Percentiles rank a stretch among this genome's conserved stretches.
phyloP scores from a whole-genome alignment of 2,113 vertebrate genomes.

The Callocephalon fimbriatum region DNA sequence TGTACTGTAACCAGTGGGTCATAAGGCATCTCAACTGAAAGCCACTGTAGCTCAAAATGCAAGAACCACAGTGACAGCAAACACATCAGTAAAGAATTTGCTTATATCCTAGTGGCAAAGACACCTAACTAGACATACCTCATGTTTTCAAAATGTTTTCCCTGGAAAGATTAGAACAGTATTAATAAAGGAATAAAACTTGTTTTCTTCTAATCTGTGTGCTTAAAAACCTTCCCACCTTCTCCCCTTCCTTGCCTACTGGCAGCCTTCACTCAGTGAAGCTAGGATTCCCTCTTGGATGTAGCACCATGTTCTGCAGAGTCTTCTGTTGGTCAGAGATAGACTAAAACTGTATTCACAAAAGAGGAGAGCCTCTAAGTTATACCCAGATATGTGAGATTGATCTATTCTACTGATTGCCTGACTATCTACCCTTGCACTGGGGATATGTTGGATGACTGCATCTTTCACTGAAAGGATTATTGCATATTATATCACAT shows the following conservation, averaged over 20 bases:
- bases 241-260: not conserved
- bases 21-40: not conserved
- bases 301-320: not conserved
- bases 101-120: not conserved
- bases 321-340: not conserved
- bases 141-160: not conserved
- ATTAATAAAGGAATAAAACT: not conserved
- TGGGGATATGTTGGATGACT: not conserved
- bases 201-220: not conserved
- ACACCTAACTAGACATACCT: not conserved
- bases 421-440: not conserved
- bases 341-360: not conserved
- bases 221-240: not conserved
- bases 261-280: not conserved
- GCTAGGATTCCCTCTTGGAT: not conserved
- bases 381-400: not conserved
- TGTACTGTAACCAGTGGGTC: not conserved
- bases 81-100: not conserved
- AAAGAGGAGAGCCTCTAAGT: not conserved
- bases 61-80: not conserved
- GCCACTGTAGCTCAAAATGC: not conserved
- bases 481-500: not conserved
- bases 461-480: not conserved
- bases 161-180: not conserved
- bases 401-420: not conserved